Conservation (phyloP, 2,888 invertebrate genomes). For the Melolontha melolontha region DNA sequence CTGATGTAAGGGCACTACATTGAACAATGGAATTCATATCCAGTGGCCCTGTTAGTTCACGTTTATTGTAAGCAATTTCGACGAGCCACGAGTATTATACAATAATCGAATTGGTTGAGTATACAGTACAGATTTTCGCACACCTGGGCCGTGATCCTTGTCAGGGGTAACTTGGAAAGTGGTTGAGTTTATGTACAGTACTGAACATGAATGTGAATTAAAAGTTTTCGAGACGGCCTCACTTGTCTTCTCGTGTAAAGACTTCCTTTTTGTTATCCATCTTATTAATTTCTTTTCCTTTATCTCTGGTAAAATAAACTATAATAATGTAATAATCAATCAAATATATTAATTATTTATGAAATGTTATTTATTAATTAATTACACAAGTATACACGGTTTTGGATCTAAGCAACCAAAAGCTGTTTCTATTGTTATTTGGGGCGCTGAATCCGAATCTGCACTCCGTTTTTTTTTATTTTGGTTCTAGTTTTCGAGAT, state of each 20-base stretch:
- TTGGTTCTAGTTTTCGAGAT: too few species aligned
- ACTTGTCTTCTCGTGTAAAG: background rate
- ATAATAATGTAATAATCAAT: too few species aligned
- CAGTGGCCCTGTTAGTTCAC: conserved; percentile 46
- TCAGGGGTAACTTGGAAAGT: conserved; percentile 52
- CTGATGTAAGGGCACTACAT: conserved; percentile 49
- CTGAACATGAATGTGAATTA: conserved; percentile 46
- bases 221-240: conserved; percentile 20
- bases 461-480: too few species aligned
- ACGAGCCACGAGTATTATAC: background rate
- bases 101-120: conserved; percentile 32
- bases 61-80: background rate
- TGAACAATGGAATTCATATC: conserved; percentile 52
- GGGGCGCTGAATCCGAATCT: too few species aligned
- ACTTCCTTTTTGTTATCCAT: background rate
- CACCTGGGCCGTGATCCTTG: conserved; percentile 53
- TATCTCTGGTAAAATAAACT: too few species aligned
- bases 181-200: conserved; percentile 50
- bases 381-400: too few species aligned
- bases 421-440: too few species aligned
- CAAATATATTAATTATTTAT: too few species aligned
- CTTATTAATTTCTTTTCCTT: too few species aligned
- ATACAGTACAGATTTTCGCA: conserved; percentile 51
- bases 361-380: too few species aligned
- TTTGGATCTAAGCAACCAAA: too few species aligned